These are phyloP conservation scores for Epizoanthus scotinus DNA, from an alignment of 92 coral and sea anemone species.

Conservation along the genomic window DNA sequence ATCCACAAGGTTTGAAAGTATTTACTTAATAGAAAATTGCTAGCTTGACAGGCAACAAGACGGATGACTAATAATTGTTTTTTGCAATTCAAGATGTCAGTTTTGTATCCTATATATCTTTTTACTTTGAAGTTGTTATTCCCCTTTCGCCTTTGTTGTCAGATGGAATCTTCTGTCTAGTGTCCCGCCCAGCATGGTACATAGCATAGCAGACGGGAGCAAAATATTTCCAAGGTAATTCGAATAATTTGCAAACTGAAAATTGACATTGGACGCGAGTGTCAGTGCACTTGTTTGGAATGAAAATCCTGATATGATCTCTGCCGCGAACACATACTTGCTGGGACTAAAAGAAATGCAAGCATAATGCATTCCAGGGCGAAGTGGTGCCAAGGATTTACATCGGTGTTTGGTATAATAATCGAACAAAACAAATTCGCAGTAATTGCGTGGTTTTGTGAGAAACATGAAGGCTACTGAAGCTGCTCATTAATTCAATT, in stretches of 20 bases:
- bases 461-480: background rate
- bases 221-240: slow-evolving; percentile 36
- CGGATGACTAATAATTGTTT: background rate
- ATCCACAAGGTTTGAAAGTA: background rate
- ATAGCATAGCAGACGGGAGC: slow-evolving; percentile 23
- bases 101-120: background rate
- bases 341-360: too few species aligned
- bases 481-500: background rate
- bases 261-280: background rate
- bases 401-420: too few species aligned
- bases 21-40: background rate
- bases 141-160: background rate
- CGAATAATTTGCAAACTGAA: background rate
- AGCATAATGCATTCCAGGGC: too few species aligned
- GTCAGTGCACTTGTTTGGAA: background rate
- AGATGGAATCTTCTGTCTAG: background rate
- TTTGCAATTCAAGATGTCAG: background rate
- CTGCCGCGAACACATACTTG: background rate
- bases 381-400: too few species aligned
- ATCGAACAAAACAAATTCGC: too few species aligned
- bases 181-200: background rate
- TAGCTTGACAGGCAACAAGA: background rate
- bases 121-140: background rate
- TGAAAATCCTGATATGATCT: background rate
- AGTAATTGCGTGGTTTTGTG: background rate